Evolutionary conservation across 2,113 vertebrate genomes (phyloP), one percentile per base, ranked within the genome.

Genomic region (Raja brachyura): DNA sequence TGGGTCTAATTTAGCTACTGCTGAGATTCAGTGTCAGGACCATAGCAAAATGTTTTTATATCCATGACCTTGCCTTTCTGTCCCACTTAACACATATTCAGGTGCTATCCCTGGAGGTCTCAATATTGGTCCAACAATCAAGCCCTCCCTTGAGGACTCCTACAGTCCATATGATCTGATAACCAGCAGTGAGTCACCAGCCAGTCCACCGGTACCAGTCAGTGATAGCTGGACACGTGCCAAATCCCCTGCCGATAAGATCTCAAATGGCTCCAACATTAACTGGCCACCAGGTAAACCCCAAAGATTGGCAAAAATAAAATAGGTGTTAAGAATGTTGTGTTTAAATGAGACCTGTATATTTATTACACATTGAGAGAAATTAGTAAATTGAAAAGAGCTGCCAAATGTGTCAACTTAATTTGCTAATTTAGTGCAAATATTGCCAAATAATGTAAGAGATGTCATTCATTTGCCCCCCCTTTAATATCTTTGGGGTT

Each of bases 221-320:
- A 97, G 97, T 94, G 98, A 99, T 95, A 98, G 97, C 96, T 99
- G 99, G 99, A 97, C 98, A 94, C 98, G 97, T 96, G 97, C 97
- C 97, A 99, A 99, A 97, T 96, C 96, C 31, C 97, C 98, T 94
- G 98, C 96, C 94, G 99, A 99, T 93, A 99, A 99, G 95, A 97
- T 99, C 95, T 97, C 98, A 94, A 99, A 99, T 20, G 98, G 98
- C 94, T 98, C 97, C 95, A 99, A 98, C 96, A 98, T 99, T 93
- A 99, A 97, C 97, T 99, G 99, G 98, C 99, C 99, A 94, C 99
- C 99, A 97, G 99, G 99, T 99, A 92, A 92, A 92, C 90, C 90
- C 90, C 66, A 92, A 39, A 92, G 33, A 73, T 68, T 92, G 90
- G 66, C 90, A 92, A 92, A 92, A 74, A 73, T 39, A 92, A 92